A percentile compares a stretch with the other conserved stretches of the same genome.
These are phyloP conservation scores for Ahaetulla prasina DNA, from an alignment of 2,113 vertebrate species.

Conservation along the genomic window DNA sequence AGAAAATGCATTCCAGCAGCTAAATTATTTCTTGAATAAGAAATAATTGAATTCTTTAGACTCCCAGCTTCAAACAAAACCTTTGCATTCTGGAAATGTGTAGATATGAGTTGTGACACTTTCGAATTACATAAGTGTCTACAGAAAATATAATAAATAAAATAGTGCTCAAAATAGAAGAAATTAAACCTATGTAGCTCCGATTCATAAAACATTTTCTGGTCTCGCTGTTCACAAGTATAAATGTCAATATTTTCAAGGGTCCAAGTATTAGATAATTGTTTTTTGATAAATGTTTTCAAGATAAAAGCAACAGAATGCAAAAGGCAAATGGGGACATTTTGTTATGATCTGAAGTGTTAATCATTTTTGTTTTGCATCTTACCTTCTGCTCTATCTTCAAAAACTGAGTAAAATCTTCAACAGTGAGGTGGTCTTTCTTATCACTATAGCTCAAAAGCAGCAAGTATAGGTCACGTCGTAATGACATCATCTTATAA, in stretches of 20 bases:
- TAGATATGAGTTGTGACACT: not conserved
- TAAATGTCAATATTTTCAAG: not conserved
- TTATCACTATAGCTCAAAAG: constrained; percentile 91
- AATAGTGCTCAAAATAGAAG: not conserved
- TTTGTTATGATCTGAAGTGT: not conserved
- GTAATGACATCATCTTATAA: constrained; percentile 97
- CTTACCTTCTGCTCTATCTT: constrained; percentile 90
- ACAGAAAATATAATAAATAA: not conserved
- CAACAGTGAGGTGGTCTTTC: constrained; percentile 88
- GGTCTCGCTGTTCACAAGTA: not conserved
- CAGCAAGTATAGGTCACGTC: constrained; percentile 89
- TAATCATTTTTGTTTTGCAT: not conserved
- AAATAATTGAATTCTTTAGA: not conserved
- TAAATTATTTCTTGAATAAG: not conserved
- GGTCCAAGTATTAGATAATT: not conserved
- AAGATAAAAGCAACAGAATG: not conserved
- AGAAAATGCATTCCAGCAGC: not conserved
- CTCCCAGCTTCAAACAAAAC: not conserved
- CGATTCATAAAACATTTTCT: not conserved
- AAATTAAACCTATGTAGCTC: not conserved
- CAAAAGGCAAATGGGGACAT: not conserved
- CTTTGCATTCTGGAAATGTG: not conserved
- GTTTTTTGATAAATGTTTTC: not conserved
- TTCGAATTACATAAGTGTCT: not conserved
- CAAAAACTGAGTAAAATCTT: constrained; percentile 88